Percentiles rank a stretch among this genome's conserved stretches.
Evolutionary conservation across 1,140 invertebrate genomes (phyloP).

Genomic region (Drosophila lini): DNA sequence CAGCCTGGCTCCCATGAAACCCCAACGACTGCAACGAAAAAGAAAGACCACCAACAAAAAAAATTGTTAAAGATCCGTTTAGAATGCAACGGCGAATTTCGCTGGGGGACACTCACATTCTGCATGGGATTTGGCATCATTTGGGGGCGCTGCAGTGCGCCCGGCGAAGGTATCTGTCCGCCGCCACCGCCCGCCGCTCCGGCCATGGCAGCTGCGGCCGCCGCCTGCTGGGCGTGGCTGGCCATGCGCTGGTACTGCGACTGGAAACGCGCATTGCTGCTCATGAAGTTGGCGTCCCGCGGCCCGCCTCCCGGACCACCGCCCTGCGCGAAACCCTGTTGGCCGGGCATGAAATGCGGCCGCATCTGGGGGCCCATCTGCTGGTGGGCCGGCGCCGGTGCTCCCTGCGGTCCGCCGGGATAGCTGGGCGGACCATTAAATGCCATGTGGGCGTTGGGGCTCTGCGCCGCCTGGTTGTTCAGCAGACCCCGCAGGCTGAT

Average conservation of each 20-base stretch:
- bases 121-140: slow-evolving; percentile 83
- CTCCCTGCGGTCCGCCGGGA: slow-evolving; percentile 79
- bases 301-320: slow-evolving; percentile 74
- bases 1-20: slow-evolving; percentile 84
- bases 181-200: slow-evolving; percentile 60
- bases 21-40: slow-evolving; percentile 71
- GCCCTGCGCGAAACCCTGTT: slow-evolving; percentile 78
- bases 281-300: slow-evolving; percentile 75
- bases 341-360: slow-evolving; percentile 80
- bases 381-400: slow-evolving; percentile 77
- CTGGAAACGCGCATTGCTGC: slow-evolving; percentile 79
- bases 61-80: background rate
- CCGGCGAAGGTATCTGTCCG: slow-evolving; percentile 78
- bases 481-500: slow-evolving; percentile 82
- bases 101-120: slow-evolving; percentile 58
- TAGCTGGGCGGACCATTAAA: slow-evolving; percentile 82
- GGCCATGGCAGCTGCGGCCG: slow-evolving; percentile 76
- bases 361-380: slow-evolving; percentile 80
- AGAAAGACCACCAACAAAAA: background rate
- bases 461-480: slow-evolving; percentile 84
- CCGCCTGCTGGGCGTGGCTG: slow-evolving; percentile 78
- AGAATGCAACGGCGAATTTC: background rate
- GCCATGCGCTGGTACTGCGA: slow-evolving; percentile 82
- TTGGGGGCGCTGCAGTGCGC: slow-evolving; percentile 71
- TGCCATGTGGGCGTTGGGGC: slow-evolving; percentile 77